Evolutionary conservation across 2,797 vertebrate species (phyloP).

Genomic region (Hybognathus amarus): DNA sequence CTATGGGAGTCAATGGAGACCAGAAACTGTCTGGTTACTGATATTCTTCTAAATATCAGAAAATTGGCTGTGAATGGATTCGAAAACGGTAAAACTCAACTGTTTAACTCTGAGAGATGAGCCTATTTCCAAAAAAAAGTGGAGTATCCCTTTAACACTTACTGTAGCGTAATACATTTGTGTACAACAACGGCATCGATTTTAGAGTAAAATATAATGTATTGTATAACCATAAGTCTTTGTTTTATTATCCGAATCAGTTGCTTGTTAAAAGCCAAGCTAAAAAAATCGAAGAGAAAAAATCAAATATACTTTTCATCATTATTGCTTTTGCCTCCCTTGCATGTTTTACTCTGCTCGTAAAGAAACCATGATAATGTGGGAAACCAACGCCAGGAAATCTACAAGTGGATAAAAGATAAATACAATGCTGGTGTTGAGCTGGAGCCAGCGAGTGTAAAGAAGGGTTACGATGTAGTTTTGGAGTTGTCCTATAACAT

Average conservation of each 20-base stretch:
- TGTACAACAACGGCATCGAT: background rate
- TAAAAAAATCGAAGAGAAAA: background rate
- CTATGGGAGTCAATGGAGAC: too few relatives aligned
- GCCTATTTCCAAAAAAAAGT: too few relatives aligned
- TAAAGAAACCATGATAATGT: conserved; percentile 31
- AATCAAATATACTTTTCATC: background rate
- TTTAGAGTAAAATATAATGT: background rate
- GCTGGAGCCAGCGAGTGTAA: background rate
- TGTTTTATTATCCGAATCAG: background rate
- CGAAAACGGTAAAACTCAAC: too few relatives aligned
- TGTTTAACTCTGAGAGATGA: too few relatives aligned
- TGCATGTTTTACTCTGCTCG: background rate
- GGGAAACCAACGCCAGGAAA: conserved; percentile 28
- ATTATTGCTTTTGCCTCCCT: background rate
- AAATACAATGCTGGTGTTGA: background rate
- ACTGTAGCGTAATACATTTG: too few relatives aligned
- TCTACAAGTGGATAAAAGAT: background rate
- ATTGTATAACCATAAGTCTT: background rate
- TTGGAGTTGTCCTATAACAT: background rate
- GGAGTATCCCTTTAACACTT: too few relatives aligned
- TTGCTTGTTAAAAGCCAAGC: background rate
- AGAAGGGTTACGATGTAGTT: background rate
- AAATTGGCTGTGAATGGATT: too few relatives aligned
- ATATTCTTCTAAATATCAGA: too few relatives aligned
- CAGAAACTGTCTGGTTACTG: too few relatives aligned